Conservation (phyloP, 2,888 invertebrate genomes). For the Chaitophorus viminalis region DNA sequence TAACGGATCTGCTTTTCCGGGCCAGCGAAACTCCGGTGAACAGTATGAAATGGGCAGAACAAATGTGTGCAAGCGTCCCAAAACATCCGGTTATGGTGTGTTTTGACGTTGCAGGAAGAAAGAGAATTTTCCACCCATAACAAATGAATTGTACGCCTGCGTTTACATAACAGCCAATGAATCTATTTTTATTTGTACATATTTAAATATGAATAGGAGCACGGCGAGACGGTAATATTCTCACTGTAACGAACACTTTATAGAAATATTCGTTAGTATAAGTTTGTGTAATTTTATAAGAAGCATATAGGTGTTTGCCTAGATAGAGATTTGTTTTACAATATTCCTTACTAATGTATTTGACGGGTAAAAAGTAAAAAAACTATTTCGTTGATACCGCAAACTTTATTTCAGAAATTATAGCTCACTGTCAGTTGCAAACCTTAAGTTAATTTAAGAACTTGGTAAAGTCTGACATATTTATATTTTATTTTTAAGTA, state of each 20-base stretch:
- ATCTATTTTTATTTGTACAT: neutral
- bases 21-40: neutral
- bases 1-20: constrained; percentile 44
- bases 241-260: neutral
- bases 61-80: constrained; percentile 30
- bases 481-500: too few species aligned
- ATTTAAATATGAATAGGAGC: neutral
- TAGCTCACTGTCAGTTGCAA: constrained; percentile 28
- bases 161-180: neutral
- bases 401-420: constrained; percentile 26
- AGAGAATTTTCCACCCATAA: neutral
- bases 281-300: neutral
- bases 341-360: constrained; percentile 4
- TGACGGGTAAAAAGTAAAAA: constrained; percentile 33
- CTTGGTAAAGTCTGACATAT: neutral
- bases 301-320: neutral
- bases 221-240: neutral
- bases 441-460: constrained; percentile 26
- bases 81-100: constrained; percentile 26
- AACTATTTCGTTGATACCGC: constrained; percentile 18
- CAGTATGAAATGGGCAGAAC: constrained; percentile 1
- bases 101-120: constrained; percentile 3
- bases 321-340: neutral
- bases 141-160: neutral
- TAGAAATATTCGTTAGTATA: neutral